Evolutionary conservation across 2,113 vertebrate genomes (phyloP), one percentile per base, ranked within the genome.

Genomic region (Morone saxatilis): DNA sequence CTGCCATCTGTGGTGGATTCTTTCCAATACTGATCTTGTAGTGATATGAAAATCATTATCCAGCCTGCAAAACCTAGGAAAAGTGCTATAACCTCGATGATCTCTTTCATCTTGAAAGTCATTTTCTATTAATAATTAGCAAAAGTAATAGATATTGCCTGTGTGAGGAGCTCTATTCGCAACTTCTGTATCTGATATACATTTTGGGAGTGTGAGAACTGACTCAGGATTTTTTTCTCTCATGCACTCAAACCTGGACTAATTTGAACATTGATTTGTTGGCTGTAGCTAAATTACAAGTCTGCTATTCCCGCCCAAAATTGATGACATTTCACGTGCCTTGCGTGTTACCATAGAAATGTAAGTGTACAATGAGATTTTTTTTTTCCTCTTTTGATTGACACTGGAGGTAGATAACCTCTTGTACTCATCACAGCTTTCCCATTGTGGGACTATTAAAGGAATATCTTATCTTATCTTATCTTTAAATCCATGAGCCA

Each of bases 21-120:
- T 88, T 89, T 96, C 96, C 96, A 96, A 74, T 93, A 93, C 57
- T 95, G 92, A 89, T 97, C 83, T 22, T 95, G 51, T 45, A 98
- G 90, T 5, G 96, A 96, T 61, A 97, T 59, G 20, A 91, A 95
- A 76, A 94, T 91, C 90, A 96, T 63, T 66, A 95, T 79, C 93
- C 96, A 96, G 48, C 95, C 89, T 20, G 90, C 41, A 72, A 96
- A 95, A 22, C 95, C 94, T 40, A 95, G 20, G 31, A 96, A 92
- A 88, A 97, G 94, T 73, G 96, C 96, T 48, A 93, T 43, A 9
- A 94, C 86, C 87, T 98, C 96, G 20, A 95, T 14, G 6, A 90
- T 81, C 22, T 86, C 70, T 1, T 93, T 94, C 97, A 94, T 94
- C 54, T 86, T 89, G 75, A 68, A 41, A 62, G 13, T 8, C 53